A percentile compares a stretch with the other conserved stretches of the same genome.
These are phyloP conservation scores for Quadroppia sp. DNA, from an alignment of 2,888 invertebrate genomes.

Conservation along the genomic window DNA sequence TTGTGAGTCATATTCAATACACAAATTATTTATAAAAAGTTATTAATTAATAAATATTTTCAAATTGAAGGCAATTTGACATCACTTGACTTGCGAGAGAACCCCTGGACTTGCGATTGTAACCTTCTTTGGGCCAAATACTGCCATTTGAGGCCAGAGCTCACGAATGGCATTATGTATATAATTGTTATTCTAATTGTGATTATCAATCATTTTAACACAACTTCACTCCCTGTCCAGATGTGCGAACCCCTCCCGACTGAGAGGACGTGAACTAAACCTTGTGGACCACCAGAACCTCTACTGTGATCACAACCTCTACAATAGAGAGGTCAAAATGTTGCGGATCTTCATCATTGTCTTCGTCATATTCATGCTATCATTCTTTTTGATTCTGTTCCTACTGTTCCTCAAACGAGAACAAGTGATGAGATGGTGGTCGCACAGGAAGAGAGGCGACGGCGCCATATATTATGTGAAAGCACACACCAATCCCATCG, in stretches of 20 bases:
- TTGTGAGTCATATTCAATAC: conserved; percentile 20
- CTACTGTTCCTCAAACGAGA: conserved; percentile 39
- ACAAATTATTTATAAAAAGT: neutral
- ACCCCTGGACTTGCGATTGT: conserved; percentile 47
- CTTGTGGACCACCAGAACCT: neutral
- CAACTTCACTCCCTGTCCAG: neutral
- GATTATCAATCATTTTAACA: neutral
- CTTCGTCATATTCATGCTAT: conserved; percentile 35
- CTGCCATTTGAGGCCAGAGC: conserved; percentile 36
- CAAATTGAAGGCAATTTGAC: conserved; percentile 36
- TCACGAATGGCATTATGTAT: conserved; percentile 30
- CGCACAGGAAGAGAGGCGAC: conserved; percentile 10
- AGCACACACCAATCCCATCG: conserved; percentile 39
- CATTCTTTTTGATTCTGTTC: conserved; percentile 38
- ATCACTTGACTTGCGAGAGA: conserved; percentile 44
- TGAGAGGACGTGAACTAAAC: conserved; percentile 31
- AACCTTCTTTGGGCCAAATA: conserved; percentile 44
- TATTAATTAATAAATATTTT: neutral
- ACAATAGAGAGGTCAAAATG: neutral
- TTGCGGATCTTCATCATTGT: conserved; percentile 35
- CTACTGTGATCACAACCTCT: conserved; percentile 22
- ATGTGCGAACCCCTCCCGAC: conserved; percentile 27
- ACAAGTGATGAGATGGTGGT: conserved; percentile 10
- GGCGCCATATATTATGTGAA: conserved; percentile 42
- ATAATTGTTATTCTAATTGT: neutral